These are phyloP conservation scores for Phengaris arion DNA, from an alignment of 2,888 invertebrate species.

Conservation along the genomic window DNA sequence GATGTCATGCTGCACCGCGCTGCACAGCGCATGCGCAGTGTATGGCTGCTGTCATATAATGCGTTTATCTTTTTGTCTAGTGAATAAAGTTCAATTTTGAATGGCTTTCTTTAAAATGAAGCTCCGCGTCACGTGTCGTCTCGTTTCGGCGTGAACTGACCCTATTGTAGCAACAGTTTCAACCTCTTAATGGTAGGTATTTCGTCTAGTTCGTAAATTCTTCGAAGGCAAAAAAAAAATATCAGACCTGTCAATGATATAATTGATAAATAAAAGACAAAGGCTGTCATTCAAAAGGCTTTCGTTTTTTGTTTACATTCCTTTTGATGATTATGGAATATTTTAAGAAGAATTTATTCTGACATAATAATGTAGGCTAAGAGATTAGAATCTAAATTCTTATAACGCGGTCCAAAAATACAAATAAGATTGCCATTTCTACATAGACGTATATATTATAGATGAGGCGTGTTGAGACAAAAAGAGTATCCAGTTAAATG, in stretches of 20 bases:
- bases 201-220: neutral
- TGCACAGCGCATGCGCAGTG: too few species aligned
- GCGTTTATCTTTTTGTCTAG: too few species aligned
- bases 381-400: constrained; percentile 4
- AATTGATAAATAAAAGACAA: constrained; percentile 17
- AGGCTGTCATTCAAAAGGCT: constrained; percentile 15
- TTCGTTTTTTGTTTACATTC: constrained; percentile 22
- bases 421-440: neutral
- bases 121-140: too few species aligned
- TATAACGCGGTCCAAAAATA: neutral
- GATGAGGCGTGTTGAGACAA: too few species aligned
- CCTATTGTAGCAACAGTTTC: neutral
- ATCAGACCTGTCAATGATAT: constrained; percentile 5
- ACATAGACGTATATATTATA: too few species aligned
- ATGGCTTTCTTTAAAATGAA: too few species aligned
- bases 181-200: neutral
- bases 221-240: neutral
- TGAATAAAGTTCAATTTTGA: too few species aligned
- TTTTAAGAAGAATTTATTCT: constrained; percentile 6
- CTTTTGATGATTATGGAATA: neutral
- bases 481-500: too few species aligned
- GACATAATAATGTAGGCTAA: neutral
- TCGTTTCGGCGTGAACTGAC: too few species aligned
- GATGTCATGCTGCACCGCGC: too few species aligned
- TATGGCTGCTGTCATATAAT: too few species aligned